A percentile compares a stretch with the other conserved stretches of the same genome.
These are phyloP conservation scores for Chouioia cunea DNA, from an alignment of 2,888 invertebrate genomes.

Conservation along the genomic window DNA sequence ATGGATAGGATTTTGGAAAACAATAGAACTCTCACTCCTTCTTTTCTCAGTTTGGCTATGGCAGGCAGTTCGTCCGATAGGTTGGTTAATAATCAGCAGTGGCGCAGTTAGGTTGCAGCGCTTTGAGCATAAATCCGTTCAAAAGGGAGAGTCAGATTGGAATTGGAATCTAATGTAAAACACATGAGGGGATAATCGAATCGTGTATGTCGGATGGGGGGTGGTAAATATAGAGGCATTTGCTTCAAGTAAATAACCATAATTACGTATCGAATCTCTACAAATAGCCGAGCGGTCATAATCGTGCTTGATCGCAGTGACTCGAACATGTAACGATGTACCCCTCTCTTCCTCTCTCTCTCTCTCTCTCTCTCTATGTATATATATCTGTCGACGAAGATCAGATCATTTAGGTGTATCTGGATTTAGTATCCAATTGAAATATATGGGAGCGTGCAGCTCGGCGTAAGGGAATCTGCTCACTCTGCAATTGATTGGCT, in stretches of 20 bases:
- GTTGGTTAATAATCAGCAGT: too few species aligned
- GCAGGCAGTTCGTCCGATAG: too few species aligned
- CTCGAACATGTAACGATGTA: too few species aligned
- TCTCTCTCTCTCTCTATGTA: neutral
- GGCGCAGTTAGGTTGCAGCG: too few species aligned
- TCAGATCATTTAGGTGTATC: slow-evolving; percentile 13
- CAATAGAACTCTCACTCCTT: too few species aligned
- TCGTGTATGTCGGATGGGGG: slow-evolving; percentile 10
- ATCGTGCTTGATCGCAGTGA: too few species aligned
- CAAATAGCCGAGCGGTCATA: slow-evolving; percentile 43
- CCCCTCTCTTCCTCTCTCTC: neutral
- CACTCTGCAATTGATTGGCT: slow-evolving; percentile 46
- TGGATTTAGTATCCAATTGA: slow-evolving; percentile 40
- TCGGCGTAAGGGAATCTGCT: slow-evolving; percentile 22
- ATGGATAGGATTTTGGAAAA: too few species aligned
- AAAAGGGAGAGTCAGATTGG: slow-evolving; percentile 21
- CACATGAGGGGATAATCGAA: slow-evolving; percentile 31
- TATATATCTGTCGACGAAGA: neutral
- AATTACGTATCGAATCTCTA: slow-evolving; percentile 41
- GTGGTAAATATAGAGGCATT: slow-evolving; percentile 36
- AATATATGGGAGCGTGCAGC: slow-evolving; percentile 30
- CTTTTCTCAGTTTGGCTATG: too few species aligned
- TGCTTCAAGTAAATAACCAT: slow-evolving; percentile 37
- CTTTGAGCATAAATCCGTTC: too few species aligned
- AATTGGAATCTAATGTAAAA: slow-evolving; percentile 39